Conservation (phyloP, 1,140 invertebrate genomes). For the Chelonus insularis region DNA sequence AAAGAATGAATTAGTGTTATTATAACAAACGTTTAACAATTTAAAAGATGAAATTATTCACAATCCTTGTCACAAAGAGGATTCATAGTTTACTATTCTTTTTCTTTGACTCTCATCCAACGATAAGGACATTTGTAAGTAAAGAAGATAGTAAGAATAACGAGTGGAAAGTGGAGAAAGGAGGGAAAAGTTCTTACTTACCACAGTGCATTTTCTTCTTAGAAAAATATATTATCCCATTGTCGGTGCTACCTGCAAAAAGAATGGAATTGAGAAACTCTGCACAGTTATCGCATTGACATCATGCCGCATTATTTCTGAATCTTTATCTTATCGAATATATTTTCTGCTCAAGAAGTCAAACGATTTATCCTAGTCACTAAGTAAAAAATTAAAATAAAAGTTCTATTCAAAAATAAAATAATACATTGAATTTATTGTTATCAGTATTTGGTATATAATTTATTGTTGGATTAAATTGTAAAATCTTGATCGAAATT, state of each 20-base stretch:
- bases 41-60: not conserved
- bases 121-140: not conserved
- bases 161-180: not conserved
- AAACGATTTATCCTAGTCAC: not conserved
- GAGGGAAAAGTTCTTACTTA: not conserved
- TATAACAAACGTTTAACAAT: not conserved
- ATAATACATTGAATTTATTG: too few relatives aligned
- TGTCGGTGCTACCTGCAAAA: not conserved
- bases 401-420: too few relatives aligned
- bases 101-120: too few relatives aligned
- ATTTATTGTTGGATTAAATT: too few relatives aligned
- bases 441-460: too few relatives aligned
- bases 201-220: not conserved
- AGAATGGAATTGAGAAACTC: not conserved
- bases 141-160: slow-evolving; percentile 2
- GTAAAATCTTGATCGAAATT: too few relatives aligned
- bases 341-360: not conserved
- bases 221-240: slow-evolving; percentile 5
- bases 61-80: not conserved
- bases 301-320: not conserved
- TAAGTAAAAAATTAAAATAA: too few relatives aligned
- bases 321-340: not conserved
- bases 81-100: not conserved
- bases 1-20: not conserved
- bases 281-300: slow-evolving; percentile 1